A percentile compares a stretch with the other conserved stretches of the same genome.
Evolutionary conservation across 2,113 vertebrate species (phyloP).

Genomic region (Corythaeola cristata): DNA sequence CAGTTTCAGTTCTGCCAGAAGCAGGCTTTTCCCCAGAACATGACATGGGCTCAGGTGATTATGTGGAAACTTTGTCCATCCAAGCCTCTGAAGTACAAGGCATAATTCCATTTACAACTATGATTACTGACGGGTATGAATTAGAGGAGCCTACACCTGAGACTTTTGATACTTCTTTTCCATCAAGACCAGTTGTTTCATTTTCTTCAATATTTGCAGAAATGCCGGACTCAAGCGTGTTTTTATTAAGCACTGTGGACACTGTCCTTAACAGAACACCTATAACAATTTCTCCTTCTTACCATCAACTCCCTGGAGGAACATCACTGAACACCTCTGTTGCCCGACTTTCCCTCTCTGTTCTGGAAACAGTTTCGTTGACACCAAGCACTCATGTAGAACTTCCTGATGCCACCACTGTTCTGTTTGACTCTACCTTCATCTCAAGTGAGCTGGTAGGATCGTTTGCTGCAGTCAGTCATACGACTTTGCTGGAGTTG

Average conservation of each 20-base stretch:
- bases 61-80: conserved; percentile 81
- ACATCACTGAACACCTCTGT: not conserved
- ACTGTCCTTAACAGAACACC: not conserved
- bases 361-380: not conserved
- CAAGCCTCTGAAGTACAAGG: conserved; percentile 70
- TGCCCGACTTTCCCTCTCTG: not conserved
- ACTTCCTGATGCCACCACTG: not conserved
- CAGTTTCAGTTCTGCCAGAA: conserved; percentile 71
- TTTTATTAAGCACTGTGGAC: conserved; percentile 27
- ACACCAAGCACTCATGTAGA: not conserved
- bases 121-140: conserved; percentile 75
- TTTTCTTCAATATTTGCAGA: conserved; percentile 73
- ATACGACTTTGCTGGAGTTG: not conserved
- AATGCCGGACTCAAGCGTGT: not conserved
- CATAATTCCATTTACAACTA: conserved; percentile 67
- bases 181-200: conserved; percentile 79
- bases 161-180: conserved; percentile 84
- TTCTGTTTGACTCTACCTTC: not conserved
- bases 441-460: not conserved
- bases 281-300: conserved; percentile 6
- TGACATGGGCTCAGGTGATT: conserved; percentile 86
- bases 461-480: not conserved
- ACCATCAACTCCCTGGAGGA: not conserved
- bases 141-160: conserved; percentile 80
- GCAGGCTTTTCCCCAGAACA: conserved; percentile 75